A percentile compares a stretch with the other conserved stretches of the same genome.
Conservation (phyloP, 2,888 invertebrate genomes). For the Dolichomitus sp. region DNA sequence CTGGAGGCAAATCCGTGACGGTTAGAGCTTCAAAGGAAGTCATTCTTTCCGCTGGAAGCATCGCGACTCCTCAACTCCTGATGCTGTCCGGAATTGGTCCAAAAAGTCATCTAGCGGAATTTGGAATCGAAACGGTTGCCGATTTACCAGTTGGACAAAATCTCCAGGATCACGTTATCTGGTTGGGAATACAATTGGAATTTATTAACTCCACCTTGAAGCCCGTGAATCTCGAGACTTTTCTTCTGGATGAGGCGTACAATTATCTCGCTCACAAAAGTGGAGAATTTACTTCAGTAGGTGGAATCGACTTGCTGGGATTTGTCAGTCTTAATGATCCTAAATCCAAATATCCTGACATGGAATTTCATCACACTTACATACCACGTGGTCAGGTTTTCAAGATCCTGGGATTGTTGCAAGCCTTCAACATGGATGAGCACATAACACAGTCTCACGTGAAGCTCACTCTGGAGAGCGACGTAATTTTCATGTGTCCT, state of each 20-base stretch:
- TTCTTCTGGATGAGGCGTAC: conserved; percentile 75
- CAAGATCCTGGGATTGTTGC: conserved; percentile 47
- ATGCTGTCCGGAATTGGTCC: conserved; percentile 91
- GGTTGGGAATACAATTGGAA: conserved; percentile 71
- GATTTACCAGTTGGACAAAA: conserved; percentile 88
- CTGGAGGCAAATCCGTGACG: conserved; percentile 77
- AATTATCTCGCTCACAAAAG: conserved; percentile 86
- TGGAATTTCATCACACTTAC: conserved; percentile 87
- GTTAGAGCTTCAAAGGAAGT: conserved; percentile 88
- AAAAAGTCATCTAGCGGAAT: conserved; percentile 85
- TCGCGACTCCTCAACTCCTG: conserved; percentile 90
- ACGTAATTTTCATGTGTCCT: conserved; percentile 74
- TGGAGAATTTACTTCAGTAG: conserved; percentile 86
- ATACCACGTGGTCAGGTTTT: conserved; percentile 82
- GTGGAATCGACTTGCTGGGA: conserved; percentile 87
- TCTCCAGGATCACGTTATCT: conserved; percentile 87
- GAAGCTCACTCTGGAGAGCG: conserved; percentile 73
- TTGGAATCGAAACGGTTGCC: conserved; percentile 85
- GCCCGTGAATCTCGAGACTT: conserved; percentile 13
- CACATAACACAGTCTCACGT: conserved; percentile 74
- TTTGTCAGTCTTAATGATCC: conserved; percentile 87
- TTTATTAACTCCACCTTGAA: conserved; percentile 69
- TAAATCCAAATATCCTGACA: conserved; percentile 87
- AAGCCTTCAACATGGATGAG: conserved; percentile 65
- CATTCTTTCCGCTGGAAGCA: conserved; percentile 89